Conservation (phyloP, 2,113 vertebrate species). For the Sinocyclocheilus anophthalmus region DNA sequence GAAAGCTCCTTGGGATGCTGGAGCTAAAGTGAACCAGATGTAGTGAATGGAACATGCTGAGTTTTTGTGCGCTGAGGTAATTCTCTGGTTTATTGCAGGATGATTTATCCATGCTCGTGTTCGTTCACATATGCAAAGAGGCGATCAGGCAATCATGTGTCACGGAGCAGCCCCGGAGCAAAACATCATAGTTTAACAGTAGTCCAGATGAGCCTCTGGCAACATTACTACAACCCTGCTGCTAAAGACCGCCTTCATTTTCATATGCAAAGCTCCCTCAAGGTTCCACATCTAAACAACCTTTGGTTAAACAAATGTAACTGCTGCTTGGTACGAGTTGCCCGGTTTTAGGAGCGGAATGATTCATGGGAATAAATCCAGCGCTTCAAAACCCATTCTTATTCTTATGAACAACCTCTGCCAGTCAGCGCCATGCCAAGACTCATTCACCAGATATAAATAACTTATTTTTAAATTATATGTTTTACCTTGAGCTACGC, state of each 20-base stretch:
- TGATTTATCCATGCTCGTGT: constrained; percentile 44
- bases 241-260: constrained; percentile 10
- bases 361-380: neutral
- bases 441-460: constrained; percentile 37
- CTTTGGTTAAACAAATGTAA: constrained; percentile 16
- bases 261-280: constrained; percentile 14
- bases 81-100: constrained; percentile 57
- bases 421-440: constrained; percentile 42
- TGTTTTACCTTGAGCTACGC: constrained; percentile 42
- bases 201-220: constrained; percentile 42
- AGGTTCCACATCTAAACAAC: neutral
- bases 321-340: constrained; percentile 1
- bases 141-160: constrained; percentile 38
- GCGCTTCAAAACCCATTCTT: neutral
- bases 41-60: constrained; percentile 67
- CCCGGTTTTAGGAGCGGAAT: neutral
- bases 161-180: neutral
- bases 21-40: constrained; percentile 80
- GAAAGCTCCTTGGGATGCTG: constrained; percentile 69
- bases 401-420: constrained; percentile 37
- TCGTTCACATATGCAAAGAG: constrained; percentile 51
- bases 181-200: constrained; percentile 34
- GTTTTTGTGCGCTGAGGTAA: constrained; percentile 72
- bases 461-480: constrained; percentile 57
- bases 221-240: neutral